Base-by-base conservation (phyloP, 2,888 invertebrate species). In the Synanthedon andrenaeformis region DNA sequence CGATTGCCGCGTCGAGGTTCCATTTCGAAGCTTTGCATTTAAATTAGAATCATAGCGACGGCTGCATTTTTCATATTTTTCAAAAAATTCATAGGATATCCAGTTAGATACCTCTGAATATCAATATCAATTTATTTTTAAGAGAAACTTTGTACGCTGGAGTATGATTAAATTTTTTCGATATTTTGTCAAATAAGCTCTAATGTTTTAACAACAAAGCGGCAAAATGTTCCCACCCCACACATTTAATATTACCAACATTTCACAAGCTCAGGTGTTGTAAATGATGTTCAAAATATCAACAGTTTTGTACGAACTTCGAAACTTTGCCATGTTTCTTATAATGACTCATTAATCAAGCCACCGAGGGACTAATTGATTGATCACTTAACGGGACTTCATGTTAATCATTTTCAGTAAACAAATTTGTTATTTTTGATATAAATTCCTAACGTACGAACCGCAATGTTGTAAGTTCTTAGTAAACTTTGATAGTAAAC, bases 11-110 rank as follows among this genome's bases (percentile, higher is more conserved):
- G 62, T 60, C 67, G 62, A 68, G 65, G 70, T 72, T 66, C 71
- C 66, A 76, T 76, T 74, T 62, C 74, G 64, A 70, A 68, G 74
- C 74, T 76, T 76, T 76, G 76, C 76, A 76, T 76, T 72, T 76
- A 73, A 76, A 76, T 75, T 71, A 75, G 73, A 69, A 69, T 66
- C 67, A 64, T 59, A 11, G 51, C 28, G 58, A 66, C 65, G 62
- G 65, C 62, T 73, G 75, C 71, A 74, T 66, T 73, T 70, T 72
- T 74, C 67, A 61, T 70, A 74, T 66, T 73, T 70, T 72, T 74
- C 67, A 61, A 62, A 45, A 65, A 62, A 69, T 62, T 61, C 57
- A 58, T 52, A 42, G 48, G 49, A 54, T 58, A 55, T 54, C 52
- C 54, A 56, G 13, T 35, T 3, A 0, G 8, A 45, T n/a, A 52